Base-by-base conservation (phyloP, 2,888 invertebrate species). In the Noctua fimbriata region DNA sequence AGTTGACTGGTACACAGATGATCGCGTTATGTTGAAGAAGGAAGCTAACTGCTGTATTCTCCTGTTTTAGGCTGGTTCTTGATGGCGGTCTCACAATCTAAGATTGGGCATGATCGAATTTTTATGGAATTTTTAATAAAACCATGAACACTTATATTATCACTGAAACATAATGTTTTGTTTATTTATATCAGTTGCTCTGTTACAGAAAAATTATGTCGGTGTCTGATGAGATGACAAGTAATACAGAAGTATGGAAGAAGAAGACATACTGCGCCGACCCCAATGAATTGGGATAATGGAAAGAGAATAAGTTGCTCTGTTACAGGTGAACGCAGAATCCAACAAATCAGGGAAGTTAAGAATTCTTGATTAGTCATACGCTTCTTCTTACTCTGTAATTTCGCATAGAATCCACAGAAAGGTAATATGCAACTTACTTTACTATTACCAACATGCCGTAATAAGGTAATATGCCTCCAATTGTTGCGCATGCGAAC, bases 381-480 rank as follows among this genome's bases (percentile, higher is more conserved):
- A 32, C n/a, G 5, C 49, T 47, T 32, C 28, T 52, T 18, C 7
- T 58, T 49, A 28, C 55, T 63, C 16, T 28, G 44, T 63, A 41
- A 67, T 69, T 75, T 75, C 2, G 36, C 41, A 63, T 73, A 63
- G 44, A 71, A 69, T 58, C 44, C 69, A 52, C 52, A 67, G 75
- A 82, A 78, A 77, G 73, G 74, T 58, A 69, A 78, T 7, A 76
- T 79, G 63, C 32, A 69, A 65, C 71, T 55, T 79, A 73, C 36
- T 79, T 77, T 72, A 73, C 82, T 79, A 78, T 85, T 81, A 83
- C 83, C 69, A 85, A 81, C 69, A 76, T 86, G 83, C 76, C 58
- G 82, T 79, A 87, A 82, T 75, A 79, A 78, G 65, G 55, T 78
- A 83, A 86, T 84, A 58, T 84, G 67, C 69, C 69, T 77, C 52